phyloP scores from a whole-genome alignment of 1,140 invertebrate genomes.

The Listronotus bonariensis region DNA sequence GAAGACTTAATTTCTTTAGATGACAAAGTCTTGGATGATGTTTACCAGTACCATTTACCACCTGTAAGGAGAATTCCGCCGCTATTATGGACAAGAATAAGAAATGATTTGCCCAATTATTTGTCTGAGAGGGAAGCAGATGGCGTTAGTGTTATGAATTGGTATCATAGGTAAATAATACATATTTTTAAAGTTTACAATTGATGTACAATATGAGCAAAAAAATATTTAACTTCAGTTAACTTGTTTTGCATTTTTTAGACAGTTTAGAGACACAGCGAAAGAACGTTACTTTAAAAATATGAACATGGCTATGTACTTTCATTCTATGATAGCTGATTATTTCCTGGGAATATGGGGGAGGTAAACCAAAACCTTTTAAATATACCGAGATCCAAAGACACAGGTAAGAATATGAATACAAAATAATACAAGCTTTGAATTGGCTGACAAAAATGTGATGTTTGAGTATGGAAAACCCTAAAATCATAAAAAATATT shows the following conservation, averaged over 20 bases:
- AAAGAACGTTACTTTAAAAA: constrained; percentile 96
- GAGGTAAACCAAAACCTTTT: constrained; percentile 92
- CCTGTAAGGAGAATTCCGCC: constrained; percentile 94
- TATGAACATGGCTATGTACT: constrained; percentile 93
- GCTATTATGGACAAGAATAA: constrained; percentile 91
- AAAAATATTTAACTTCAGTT: too few relatives aligned
- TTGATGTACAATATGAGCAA: too few relatives aligned
- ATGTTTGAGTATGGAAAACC: too few relatives aligned
- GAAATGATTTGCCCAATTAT: constrained; percentile 95
- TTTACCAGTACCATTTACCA: constrained; percentile 97
- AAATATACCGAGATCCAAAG: constrained; percentile 96
- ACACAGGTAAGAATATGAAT: constrained; percentile 65
- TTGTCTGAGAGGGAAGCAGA: constrained; percentile 95
- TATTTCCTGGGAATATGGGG: constrained; percentile 97
- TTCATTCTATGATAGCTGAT: constrained; percentile 96
- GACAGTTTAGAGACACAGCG: constrained; percentile 93
- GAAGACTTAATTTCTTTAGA: constrained; percentile 95
- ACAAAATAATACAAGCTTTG: not conserved
- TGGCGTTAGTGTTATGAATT: constrained; percentile 95
- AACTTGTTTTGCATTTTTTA: constrained; percentile 48
- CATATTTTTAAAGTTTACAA: too few relatives aligned
- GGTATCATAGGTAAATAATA: constrained; percentile 75
- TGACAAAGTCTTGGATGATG: constrained; percentile 92
- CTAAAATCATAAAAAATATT: too few relatives aligned
- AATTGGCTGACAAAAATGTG: too few relatives aligned